A percentile compares a stretch with the other conserved stretches of the same genome.
These are phyloP conservation scores for Euwallacea fornicatus DNA, from an alignment of 1,140 invertebrate genomes.

Conservation along the genomic window DNA sequence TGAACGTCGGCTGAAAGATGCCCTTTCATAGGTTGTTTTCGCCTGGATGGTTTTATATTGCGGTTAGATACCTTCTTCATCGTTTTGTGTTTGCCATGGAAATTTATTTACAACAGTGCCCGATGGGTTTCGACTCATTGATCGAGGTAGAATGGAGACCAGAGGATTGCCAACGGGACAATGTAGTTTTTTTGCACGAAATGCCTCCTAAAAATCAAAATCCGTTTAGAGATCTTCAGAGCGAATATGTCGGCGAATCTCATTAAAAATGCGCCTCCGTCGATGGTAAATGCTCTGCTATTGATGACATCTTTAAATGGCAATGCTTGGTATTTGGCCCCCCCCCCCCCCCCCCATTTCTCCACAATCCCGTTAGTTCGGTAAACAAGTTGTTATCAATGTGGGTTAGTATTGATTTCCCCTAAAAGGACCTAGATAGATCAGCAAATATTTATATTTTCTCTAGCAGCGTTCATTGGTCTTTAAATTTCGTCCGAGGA, in stretches of 20 bases:
- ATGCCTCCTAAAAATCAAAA: too few relatives aligned
- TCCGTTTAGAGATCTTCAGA: too few relatives aligned
- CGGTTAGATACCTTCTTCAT: conserved; percentile 43
- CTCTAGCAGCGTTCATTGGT: too few relatives aligned
- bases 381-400: conserved; percentile 25
- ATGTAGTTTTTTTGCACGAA: too few relatives aligned
- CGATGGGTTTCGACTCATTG: not conserved
- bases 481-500: too few relatives aligned
- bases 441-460: too few relatives aligned
- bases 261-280: too few relatives aligned
- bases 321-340: conserved; percentile 25
- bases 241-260: too few relatives aligned
- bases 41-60: conserved; percentile 41
- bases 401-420: conserved; percentile 13
- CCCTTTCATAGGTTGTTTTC: conserved; percentile 41
- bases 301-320: conserved; percentile 20
- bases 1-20: conserved; percentile 39
- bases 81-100: conserved; percentile 19
- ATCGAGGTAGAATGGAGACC: too few relatives aligned
- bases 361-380: not conserved
- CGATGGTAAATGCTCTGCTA: too few relatives aligned
- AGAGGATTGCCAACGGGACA: too few relatives aligned
- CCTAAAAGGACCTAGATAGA: not conserved
- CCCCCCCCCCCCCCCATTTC: not conserved
- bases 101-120: conserved; percentile 28